Evolutionary conservation across 2,888 invertebrate genomes (phyloP), one percentile per base, ranked within the genome.

Genomic region (Operophtera brumata): DNA sequence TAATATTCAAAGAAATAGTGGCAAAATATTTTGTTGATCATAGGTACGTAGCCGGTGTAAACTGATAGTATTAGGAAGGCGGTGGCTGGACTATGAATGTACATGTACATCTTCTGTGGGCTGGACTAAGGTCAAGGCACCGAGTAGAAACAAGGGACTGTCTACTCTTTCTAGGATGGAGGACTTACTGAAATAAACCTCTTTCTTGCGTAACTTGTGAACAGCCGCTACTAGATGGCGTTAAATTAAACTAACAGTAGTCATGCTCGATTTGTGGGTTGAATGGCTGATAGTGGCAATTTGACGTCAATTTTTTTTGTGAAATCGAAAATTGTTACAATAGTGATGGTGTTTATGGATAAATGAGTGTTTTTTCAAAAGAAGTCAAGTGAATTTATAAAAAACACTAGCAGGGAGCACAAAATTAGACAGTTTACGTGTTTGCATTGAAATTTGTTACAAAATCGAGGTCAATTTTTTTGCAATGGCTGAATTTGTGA

Each of bases 211-310:
- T 11, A 34, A 11, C 42, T 60, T 61, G 40, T 39, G 6, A 7
- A 34, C 5, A 26, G 32, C 53, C 9, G 44, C 42, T 63, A 62
- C 59, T 58, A 86, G 84, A 80, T 81, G 84, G 81, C 83, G 77
- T 56, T 41, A 30, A 47, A 34, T 51, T 40, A 34, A 62, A 62
- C 47, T 55, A 55, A 59, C 67, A 62, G 54, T 59, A 69, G 67
- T 69, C 65, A 68, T 68, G 70, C 64, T 72, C 61, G 72, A 66
- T 75, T 63, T 73, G 67, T 73, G 79, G 69, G 80, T 80, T 84
- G 82, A 83, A 84, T 83, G 82, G 73, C 84, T 83, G 84, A 82
- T 85, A 81, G 77, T 75, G 73, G 68, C 73, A 70, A 72, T 73
- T 74, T 65, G 67, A 65, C 62, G 70, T 67, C 61, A 61, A 62